Evolutionary conservation across 30 jellyfish, hydroid and myxozoan genomes (phyloP).

Genomic region (Morbakka virulenta): DNA sequence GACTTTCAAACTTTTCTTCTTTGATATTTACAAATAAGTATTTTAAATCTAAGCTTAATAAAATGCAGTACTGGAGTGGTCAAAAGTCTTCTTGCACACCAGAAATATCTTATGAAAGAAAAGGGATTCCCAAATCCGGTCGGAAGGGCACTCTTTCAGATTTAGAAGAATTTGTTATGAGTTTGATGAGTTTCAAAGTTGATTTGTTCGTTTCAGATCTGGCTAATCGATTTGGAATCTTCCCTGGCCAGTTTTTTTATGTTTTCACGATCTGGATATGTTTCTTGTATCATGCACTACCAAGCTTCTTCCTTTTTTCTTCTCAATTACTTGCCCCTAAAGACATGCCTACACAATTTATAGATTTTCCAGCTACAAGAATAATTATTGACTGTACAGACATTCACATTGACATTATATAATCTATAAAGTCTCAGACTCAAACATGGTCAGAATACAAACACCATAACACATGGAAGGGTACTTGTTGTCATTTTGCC

Average conservation of each 20-base stretch:
- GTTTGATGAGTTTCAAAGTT: constrained; percentile 42
- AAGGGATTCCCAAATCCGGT: constrained; percentile 4
- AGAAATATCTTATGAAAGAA: neutral
- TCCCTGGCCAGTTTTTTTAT: constrained; percentile 10
- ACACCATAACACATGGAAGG: constrained; percentile 45
- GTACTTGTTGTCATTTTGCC: constrained; percentile 35
- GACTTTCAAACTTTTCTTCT: no score
- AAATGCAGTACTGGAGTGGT: no score
- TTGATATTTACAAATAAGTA: no score
- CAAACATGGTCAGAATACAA: constrained; percentile 43
- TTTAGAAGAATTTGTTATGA: constrained; percentile 32
- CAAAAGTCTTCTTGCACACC: no score
- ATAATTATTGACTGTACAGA: constrained; percentile 57
- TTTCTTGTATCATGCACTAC: constrained; percentile 24
- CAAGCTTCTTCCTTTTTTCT: constrained; percentile 15
- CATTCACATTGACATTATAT: constrained; percentile 30
- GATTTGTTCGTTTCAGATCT: constrained; percentile 23
- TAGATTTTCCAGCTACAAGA: constrained; percentile 34
- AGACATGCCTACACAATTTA: constrained; percentile 32
- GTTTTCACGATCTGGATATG: constrained; percentile 23
- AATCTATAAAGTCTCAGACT: constrained; percentile 16
- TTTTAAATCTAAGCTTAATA: no score
- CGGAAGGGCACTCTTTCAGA: constrained; percentile 38
- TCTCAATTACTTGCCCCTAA: constrained; percentile 2
- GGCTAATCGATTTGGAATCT: constrained; percentile 10